Conservation (phyloP, 2,888 invertebrate species). For the Agrochola lychnidis region DNA sequence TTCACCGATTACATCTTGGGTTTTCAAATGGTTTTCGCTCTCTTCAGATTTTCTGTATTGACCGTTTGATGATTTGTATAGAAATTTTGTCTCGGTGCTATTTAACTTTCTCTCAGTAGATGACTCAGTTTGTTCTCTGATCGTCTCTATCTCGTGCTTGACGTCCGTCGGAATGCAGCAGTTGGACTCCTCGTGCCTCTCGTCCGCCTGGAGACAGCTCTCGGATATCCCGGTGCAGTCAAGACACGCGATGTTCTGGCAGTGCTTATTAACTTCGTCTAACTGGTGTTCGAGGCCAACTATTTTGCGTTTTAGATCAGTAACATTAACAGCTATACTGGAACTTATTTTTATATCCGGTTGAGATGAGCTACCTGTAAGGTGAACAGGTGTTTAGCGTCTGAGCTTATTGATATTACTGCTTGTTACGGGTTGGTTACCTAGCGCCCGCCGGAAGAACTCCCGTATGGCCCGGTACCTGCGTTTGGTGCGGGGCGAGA, state of each 20-base stretch:
- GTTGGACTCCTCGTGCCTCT: constrained; percentile 54
- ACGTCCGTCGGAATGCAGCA: constrained; percentile 52
- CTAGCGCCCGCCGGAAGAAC: constrained; percentile 82
- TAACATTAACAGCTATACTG: constrained; percentile 81
- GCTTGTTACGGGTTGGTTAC: constrained; percentile 65
- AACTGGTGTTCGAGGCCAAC: constrained; percentile 79
- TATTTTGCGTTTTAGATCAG: constrained; percentile 82
- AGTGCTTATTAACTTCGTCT: constrained; percentile 78
- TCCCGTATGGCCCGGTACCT: constrained; percentile 82
- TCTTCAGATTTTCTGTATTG: constrained; percentile 70
- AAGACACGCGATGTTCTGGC: constrained; percentile 71
- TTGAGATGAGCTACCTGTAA: constrained; percentile 82
- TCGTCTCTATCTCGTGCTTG: constrained; percentile 54
- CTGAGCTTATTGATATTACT: background rate
- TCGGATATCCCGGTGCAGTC: constrained; percentile 70
- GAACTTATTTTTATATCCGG: constrained; percentile 82
- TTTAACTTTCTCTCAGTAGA: constrained; percentile 60
- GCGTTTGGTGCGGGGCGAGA: constrained; percentile 84
- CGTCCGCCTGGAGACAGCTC: constrained; percentile 47
- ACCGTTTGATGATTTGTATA: constrained; percentile 75
- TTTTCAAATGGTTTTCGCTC: constrained; percentile 65
- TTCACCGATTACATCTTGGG: constrained; percentile 55
- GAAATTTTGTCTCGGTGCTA: constrained; percentile 72
- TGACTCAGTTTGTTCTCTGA: constrained; percentile 61
- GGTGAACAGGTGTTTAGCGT: constrained; percentile 9